Evolutionary conservation across 2,888 invertebrate species (phyloP).

Genomic region (Orthonevra nobilis): DNA sequence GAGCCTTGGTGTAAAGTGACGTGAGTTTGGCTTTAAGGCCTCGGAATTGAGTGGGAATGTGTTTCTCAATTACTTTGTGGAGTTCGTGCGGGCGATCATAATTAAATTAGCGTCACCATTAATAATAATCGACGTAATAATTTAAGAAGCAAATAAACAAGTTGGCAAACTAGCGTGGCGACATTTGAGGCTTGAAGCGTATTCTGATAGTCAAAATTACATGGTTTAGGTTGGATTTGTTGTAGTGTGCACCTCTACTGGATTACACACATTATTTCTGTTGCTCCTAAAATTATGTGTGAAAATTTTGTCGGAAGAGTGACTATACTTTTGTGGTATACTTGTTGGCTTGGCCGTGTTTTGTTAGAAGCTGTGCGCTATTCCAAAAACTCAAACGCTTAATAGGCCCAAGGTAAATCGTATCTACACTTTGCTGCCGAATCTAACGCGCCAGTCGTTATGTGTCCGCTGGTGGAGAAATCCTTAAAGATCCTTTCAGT

Average conservation of each 20-base stretch:
- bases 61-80: not conserved
- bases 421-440: too few species aligned
- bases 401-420: too few species aligned
- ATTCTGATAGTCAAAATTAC: too few species aligned
- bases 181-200: not conserved
- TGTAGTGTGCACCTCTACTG: too few species aligned
- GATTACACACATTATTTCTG: too few species aligned
- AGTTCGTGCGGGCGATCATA: conserved; percentile 8
- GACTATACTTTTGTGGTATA: conserved; percentile 17
- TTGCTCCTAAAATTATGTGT: conserved; percentile 57
- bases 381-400: too few species aligned
- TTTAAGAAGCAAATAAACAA: not conserved
- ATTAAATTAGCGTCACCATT: conserved; percentile 36
- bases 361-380: too few species aligned
- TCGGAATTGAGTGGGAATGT: conserved; percentile 3
- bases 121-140: conserved; percentile 5
- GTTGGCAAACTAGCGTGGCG: not conserved
- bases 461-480: too few species aligned
- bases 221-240: too few species aligned
- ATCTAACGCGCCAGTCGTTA: too few species aligned
- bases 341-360: conserved; percentile 17
- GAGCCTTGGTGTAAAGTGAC: conserved; percentile 1
- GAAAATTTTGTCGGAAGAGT: not conserved
- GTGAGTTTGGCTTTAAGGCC: conserved; percentile 21
- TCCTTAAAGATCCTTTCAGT: too few species aligned